A percentile compares a stretch with the other conserved stretches of the same genome.
Conservation (phyloP, 2,113 vertebrate species). For the Todiramphus chloris region DNA sequence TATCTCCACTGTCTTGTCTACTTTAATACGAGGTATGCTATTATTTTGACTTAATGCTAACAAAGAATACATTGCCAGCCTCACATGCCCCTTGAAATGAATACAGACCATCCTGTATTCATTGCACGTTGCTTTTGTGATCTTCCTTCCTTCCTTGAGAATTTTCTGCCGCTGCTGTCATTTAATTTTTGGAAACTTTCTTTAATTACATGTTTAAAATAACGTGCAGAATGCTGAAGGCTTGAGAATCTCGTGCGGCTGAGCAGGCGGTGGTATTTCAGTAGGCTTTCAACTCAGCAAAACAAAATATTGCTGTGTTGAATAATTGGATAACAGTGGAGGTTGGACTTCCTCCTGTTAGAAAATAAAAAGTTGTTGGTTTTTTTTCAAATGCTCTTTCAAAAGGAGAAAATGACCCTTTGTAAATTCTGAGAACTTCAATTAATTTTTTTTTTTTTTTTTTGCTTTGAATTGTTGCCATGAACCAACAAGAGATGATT, state of each 20-base stretch:
- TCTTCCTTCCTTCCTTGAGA: background rate
- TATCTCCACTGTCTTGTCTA: background rate
- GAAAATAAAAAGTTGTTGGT: background rate
- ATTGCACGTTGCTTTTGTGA: background rate
- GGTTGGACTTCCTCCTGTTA: background rate
- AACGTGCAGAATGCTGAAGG: background rate
- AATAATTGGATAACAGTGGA: background rate
- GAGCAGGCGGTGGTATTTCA: background rate
- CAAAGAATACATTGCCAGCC: background rate
- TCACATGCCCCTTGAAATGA: background rate
- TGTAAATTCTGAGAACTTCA: background rate
- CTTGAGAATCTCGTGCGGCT: background rate
- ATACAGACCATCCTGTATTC: background rate
- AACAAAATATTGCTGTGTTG: background rate
- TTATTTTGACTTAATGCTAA: background rate
- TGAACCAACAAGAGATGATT: background rate
- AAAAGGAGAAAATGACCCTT: background rate
- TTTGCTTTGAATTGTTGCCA: background rate
- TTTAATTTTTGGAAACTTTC: background rate
- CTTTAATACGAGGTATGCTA: background rate
- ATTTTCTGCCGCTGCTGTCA: background rate
- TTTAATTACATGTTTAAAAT: slow-evolving; percentile 1
- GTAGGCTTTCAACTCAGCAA: background rate
- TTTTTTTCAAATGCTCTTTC: background rate
- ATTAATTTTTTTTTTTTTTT: background rate